Evolutionary conservation across 2,797 vertebrate genomes (phyloP).

Genomic region (Odontamblyopus lacepedii): DNA sequence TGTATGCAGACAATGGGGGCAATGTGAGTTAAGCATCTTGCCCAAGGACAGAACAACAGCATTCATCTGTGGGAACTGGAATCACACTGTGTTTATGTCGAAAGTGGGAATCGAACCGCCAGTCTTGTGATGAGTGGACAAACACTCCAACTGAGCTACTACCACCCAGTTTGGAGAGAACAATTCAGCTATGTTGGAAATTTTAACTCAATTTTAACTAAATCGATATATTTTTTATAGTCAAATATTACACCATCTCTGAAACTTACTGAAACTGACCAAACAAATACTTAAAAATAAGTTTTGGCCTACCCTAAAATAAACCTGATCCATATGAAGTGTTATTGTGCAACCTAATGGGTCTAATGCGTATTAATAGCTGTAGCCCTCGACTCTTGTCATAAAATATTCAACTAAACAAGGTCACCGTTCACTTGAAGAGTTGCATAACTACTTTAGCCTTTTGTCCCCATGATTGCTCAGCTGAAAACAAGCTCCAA

Average conservation of each 20-base stretch:
- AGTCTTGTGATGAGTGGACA: too few species aligned
- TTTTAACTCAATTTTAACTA: too few species aligned
- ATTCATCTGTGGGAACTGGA: too few species aligned
- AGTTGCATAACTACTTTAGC: slow-evolving; percentile 41
- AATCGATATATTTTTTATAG: background rate
- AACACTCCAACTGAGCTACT: too few species aligned
- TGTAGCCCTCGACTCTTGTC: slow-evolving; percentile 11
- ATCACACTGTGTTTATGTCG: too few species aligned
- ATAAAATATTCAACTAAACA: slow-evolving; percentile 30
- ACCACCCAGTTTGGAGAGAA: too few species aligned
- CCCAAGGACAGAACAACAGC: too few species aligned
- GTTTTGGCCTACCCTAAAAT: background rate
- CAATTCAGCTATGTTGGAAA: too few species aligned
- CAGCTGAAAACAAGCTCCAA: slow-evolving; percentile 29
- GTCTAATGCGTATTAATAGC: slow-evolving; percentile 2
- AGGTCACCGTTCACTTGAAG: slow-evolving; percentile 31
- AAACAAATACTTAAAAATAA: background rate
- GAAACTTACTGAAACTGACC: background rate
- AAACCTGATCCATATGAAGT: background rate
- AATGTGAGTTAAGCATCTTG: too few species aligned
- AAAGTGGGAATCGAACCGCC: too few species aligned
- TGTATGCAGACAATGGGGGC: too few species aligned
- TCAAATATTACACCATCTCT: background rate
- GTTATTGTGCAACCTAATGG: background rate
- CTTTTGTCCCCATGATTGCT: slow-evolving; percentile 25